phyloP scores from a whole-genome alignment of 2,888 invertebrate genomes.

The Clitarchus hookeri region DNA sequence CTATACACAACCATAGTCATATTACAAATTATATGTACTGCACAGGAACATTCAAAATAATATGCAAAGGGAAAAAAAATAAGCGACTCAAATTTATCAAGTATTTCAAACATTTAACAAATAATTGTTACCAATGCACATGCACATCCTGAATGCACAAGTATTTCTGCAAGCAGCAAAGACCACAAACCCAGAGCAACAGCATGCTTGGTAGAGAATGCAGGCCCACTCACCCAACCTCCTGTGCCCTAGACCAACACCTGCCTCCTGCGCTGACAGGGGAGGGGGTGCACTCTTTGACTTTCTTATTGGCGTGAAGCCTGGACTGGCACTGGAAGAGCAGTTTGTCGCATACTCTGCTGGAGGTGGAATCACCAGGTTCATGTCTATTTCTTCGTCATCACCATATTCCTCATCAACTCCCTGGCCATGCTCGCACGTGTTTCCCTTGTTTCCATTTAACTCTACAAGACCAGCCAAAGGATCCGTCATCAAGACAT shows the following conservation, averaged over 20 bases:
- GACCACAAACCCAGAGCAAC: not conserved
- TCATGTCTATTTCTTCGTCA: slow-evolving; percentile 45
- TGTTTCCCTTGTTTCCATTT: slow-evolving; percentile 44
- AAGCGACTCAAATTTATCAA: too few species aligned
- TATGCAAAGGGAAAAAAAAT: too few species aligned
- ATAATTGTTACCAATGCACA: too few species aligned
- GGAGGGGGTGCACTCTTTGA: slow-evolving; percentile 41
- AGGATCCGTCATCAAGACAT: slow-evolving; percentile 27
- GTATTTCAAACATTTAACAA: too few species aligned
- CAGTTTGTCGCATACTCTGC: slow-evolving; percentile 48
- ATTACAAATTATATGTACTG: too few species aligned
- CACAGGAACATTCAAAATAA: too few species aligned
- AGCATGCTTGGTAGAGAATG: not conserved
- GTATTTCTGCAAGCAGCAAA: too few species aligned
- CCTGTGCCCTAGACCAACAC: slow-evolving; percentile 19
- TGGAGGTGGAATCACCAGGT: slow-evolving; percentile 50
- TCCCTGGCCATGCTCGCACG: slow-evolving; percentile 37
- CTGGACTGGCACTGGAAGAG: slow-evolving; percentile 5
- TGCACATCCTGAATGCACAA: too few species aligned
- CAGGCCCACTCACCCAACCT: slow-evolving; percentile 23
- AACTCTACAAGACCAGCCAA: slow-evolving; percentile 20
- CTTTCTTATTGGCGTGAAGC: slow-evolving; percentile 39
- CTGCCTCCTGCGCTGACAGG: slow-evolving; percentile 25
- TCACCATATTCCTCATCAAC: not conserved
- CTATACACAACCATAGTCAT: too few species aligned